Conservation (phyloP, 2,797 vertebrate genomes). For the Xiphorhynchus erythropygius region DNA sequence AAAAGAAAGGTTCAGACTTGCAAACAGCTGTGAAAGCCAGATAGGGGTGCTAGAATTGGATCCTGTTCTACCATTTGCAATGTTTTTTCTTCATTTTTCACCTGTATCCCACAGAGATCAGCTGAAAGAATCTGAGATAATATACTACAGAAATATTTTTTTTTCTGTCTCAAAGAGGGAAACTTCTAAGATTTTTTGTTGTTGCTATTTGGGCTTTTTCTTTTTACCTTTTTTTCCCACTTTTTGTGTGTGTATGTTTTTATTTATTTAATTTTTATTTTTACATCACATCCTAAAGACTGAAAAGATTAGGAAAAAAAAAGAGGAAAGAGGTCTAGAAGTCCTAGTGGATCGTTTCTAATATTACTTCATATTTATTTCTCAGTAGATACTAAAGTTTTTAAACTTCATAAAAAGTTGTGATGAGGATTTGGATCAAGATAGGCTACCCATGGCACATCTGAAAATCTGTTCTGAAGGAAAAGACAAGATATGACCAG, state of each 20-base stretch:
- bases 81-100: neutral
- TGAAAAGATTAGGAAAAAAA: neutral
- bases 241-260: neutral
- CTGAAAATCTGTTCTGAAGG: neutral
- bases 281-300: neutral
- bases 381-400: neutral
- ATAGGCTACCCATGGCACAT: neutral
- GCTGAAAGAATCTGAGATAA: neutral
- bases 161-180: neutral
- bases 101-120: slow-evolving; percentile 2
- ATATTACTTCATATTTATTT: neutral
- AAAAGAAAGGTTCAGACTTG: slow-evolving; percentile 21
- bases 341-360: neutral
- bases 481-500: neutral
- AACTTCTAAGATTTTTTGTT: neutral
- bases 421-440: neutral
- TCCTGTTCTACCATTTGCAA: neutral
- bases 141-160: neutral
- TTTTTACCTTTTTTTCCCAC: neutral
- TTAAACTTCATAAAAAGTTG: neutral
- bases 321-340: neutral
- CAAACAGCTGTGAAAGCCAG: slow-evolving; percentile 6
- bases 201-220: neutral
- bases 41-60: neutral
- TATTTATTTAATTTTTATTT: neutral